Conservation (phyloP, 2,113 vertebrate genomes). For the Pseudorasbora parva region DNA sequence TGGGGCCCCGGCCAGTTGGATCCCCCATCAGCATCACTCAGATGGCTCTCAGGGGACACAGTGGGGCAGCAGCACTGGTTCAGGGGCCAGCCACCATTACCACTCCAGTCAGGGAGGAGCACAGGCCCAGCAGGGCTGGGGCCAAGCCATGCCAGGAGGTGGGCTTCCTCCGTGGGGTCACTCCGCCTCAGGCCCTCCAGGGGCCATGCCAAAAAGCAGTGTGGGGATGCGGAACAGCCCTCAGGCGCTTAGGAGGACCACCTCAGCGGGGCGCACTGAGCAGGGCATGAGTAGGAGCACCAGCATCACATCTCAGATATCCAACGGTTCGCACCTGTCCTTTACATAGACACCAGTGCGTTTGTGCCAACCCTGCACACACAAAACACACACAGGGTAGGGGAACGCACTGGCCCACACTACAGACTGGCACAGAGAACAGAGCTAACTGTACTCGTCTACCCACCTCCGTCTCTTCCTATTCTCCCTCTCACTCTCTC, state of each 20-base stretch:
- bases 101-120: constrained; percentile 90
- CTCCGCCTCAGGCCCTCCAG: constrained; percentile 80
- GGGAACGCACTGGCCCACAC: constrained; percentile 46
- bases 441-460: constrained; percentile 44
- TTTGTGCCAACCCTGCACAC: constrained; percentile 40
- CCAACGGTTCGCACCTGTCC: constrained; percentile 99
- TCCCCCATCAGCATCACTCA: constrained; percentile 80
- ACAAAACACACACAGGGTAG: constrained; percentile 30
- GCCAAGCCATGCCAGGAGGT: constrained; percentile 85
- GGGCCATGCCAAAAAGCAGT: constrained; percentile 84
- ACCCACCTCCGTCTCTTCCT: constrained; percentile 6
- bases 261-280: constrained; percentile 93
- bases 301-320: constrained; percentile 99
- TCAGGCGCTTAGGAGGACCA: constrained; percentile 95
- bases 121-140: constrained; percentile 88
- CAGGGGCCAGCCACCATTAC: constrained; percentile 70
- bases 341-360: constrained; percentile 84
- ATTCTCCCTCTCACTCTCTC: constrained; percentile 17
- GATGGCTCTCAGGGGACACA: constrained; percentile 85
- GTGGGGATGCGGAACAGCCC: constrained; percentile 95
- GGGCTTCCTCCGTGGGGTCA: constrained; percentile 90
- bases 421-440: constrained; percentile 51
- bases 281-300: constrained; percentile 98
- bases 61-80: constrained; percentile 79
- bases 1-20: constrained; percentile 88